A percentile compares a stretch with the other conserved stretches of the same genome.
Conservation (phyloP, 2,888 invertebrate genomes). For the Mythimna lalbum region DNA sequence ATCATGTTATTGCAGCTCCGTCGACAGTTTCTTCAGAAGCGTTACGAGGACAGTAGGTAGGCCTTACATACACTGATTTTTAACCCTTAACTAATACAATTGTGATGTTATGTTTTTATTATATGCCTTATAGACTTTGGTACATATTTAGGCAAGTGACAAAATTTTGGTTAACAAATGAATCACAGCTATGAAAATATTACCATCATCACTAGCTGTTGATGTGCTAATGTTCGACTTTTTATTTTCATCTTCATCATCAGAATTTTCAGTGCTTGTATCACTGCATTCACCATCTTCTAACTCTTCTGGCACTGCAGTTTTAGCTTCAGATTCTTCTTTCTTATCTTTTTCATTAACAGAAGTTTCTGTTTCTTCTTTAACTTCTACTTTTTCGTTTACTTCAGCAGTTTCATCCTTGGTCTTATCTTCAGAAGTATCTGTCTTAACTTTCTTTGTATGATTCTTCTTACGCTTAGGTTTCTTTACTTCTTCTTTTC, state of each 20-base stretch:
- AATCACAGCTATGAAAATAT: conserved; percentile 56
- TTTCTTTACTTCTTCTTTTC: conserved; percentile 68
- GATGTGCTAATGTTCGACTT: conserved; percentile 80
- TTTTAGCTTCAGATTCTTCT: conserved; percentile 33
- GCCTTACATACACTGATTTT: too few relatives aligned
- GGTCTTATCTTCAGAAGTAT: conserved; percentile 53
- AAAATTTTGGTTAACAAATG: conserved; percentile 7
- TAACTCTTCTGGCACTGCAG: conserved; percentile 72
- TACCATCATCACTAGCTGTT: conserved; percentile 87
- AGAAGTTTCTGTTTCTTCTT: conserved; percentile 8
- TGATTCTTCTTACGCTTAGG: conserved; percentile 74
- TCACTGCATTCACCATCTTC: conserved; percentile 93
- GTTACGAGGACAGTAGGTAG: too few relatives aligned
- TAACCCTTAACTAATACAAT: too few relatives aligned
- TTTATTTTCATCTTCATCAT: conserved; percentile 74
- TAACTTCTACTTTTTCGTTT: conserved; percentile 27
- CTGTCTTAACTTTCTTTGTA: conserved; percentile 61
- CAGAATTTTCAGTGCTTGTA: conserved; percentile 76
- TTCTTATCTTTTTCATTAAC: conserved; percentile 33
- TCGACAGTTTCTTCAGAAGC: too few relatives aligned
- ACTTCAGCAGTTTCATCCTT: conserved; percentile 39
- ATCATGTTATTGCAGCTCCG: too few relatives aligned
- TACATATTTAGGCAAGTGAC: too few relatives aligned
- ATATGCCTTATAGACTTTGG: too few relatives aligned
- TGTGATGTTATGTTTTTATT: too few relatives aligned